Evolutionary conservation across 1,140 invertebrate species (phyloP).

Genomic region (Ctenoplectra terminalis): DNA sequence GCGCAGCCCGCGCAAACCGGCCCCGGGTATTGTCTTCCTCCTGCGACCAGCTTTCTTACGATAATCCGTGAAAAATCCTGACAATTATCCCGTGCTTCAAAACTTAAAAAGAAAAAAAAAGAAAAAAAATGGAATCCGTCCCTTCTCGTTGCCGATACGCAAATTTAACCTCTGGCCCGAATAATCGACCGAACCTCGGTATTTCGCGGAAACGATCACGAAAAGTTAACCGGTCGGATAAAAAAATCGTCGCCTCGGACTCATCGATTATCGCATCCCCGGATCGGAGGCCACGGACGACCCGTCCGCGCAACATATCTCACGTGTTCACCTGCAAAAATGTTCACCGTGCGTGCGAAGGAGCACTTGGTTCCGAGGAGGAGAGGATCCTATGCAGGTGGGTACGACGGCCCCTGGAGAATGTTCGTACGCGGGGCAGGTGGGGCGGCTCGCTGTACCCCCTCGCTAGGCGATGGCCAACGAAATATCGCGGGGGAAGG

Average conservation of each 20-base stretch:
- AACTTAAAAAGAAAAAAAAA: too few species aligned
- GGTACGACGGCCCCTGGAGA: slow-evolving; percentile 62
- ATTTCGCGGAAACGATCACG: background rate
- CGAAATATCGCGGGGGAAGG: slow-evolving; percentile 43
- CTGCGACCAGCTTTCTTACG: too few species aligned
- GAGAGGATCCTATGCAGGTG: slow-evolving; percentile 55
- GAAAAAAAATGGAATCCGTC: too few species aligned
- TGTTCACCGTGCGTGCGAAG: slow-evolving; percentile 62
- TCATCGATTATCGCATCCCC: slow-evolving; percentile 39
- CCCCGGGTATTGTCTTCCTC: slow-evolving; percentile 7
- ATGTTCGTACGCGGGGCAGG: slow-evolving; percentile 43
- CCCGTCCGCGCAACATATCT: slow-evolving; percentile 39
- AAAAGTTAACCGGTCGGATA: background rate
- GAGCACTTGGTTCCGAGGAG: slow-evolving; percentile 39
- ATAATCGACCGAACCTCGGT: too few species aligned
- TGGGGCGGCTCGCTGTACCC: slow-evolving; percentile 34
- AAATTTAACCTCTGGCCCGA: too few species aligned
- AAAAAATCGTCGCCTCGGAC: too few species aligned
- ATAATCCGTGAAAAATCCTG: too few species aligned
- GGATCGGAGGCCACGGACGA: slow-evolving; percentile 1
- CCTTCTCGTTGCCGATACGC: too few species aligned
- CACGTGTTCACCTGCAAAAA: slow-evolving; percentile 62
- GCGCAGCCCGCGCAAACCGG: slow-evolving; percentile 10
- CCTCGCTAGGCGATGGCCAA: slow-evolving; percentile 12
- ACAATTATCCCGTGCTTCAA: too few species aligned